Evolutionary conservation across 2,113 vertebrate genomes (phyloP).

Genomic region (Capreolus pygargus): DNA sequence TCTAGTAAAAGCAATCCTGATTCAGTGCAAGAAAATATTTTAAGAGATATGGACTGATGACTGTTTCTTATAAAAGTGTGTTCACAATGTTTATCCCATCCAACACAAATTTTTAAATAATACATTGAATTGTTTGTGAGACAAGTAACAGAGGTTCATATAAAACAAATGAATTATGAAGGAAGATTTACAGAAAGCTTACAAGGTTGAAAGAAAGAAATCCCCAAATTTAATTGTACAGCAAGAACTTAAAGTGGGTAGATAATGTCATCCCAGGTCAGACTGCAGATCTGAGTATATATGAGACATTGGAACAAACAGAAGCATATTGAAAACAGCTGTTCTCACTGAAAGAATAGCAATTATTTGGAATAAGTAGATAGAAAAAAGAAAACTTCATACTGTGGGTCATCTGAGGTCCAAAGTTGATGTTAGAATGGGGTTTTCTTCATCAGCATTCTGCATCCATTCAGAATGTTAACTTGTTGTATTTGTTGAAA

Average conservation of each 20-base stretch:
- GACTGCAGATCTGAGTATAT: not conserved
- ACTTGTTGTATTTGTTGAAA: not conserved
- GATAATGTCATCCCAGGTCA: conserved; percentile 35
- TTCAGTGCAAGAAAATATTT: not conserved
- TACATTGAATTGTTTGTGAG: conserved; percentile 33
- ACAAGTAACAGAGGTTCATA: not conserved
- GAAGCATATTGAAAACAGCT: conserved; percentile 51
- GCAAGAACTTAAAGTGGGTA: not conserved
- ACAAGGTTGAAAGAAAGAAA: not conserved
- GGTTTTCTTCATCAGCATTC: not conserved
- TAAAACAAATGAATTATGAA: conserved; percentile 27
- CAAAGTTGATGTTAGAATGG: not conserved
- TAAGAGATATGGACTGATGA: not conserved
- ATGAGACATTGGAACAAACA: not conserved
- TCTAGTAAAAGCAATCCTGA: conserved; percentile 18
- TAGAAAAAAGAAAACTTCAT: not conserved
- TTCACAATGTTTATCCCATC: not conserved
- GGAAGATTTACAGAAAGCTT: not conserved
- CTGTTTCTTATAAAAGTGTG: not conserved
- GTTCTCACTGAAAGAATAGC: not conserved
- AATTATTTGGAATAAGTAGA: conserved; percentile 10
- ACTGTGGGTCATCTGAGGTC: not conserved
- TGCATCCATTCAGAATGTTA: not conserved
- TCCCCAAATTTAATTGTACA: not conserved
- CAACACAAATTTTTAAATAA: conserved; percentile 33